Evolutionary conservation across 1,140 invertebrate genomes (phyloP), one percentile per base, ranked within the genome.

Genomic region (Tetranychus cinnabarinus): DNA sequence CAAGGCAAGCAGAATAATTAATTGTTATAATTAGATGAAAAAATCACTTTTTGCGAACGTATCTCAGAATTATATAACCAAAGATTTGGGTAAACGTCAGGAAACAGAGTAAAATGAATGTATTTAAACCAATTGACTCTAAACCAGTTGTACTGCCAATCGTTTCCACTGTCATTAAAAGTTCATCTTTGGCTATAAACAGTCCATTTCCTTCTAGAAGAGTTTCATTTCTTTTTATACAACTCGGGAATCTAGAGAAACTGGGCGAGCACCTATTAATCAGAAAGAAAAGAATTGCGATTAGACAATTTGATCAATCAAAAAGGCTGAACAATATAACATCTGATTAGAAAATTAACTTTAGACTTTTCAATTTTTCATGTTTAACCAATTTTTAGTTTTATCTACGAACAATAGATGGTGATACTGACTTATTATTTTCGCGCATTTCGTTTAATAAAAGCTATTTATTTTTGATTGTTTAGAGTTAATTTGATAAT

Each of bases 1-100:
- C 23, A 23, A 23, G 23, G 23, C 23, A 23, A 23, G 23, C 23
- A 23, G 23, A 23, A 23, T 23, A 23, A 23, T 23, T 23, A 23
- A 23, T 23, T 23, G 23, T 23, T 23, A 23, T 23, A 23, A 23
- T 23, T 42, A 5, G 39, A 42, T 42, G 39, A 42, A 42, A 42
- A 6, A 70, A 80, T 71, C 79, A 79, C 55, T 80, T 80, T 66
- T 80, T 78, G 64, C 82, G 78, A 67, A 83, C 76, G 69, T 80
- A 85, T 63, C 84, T 77, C 63, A 86, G 72, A 54, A 85, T 82
- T 59, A 83, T 71, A 69, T 86, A 86, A 56, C 84, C 84, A 50
- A 85, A 74, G 36, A 80, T 71, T 64, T 84, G 76, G 72, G 85
- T 85, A 56, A 82, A 75, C 61, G 85, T 67, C 56, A 86, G 76